A percentile compares a stretch with the other conserved stretches of the same genome.
Evolutionary conservation across 2,888 invertebrate genomes (phyloP).

Genomic region (Pandemis heparana): DNA sequence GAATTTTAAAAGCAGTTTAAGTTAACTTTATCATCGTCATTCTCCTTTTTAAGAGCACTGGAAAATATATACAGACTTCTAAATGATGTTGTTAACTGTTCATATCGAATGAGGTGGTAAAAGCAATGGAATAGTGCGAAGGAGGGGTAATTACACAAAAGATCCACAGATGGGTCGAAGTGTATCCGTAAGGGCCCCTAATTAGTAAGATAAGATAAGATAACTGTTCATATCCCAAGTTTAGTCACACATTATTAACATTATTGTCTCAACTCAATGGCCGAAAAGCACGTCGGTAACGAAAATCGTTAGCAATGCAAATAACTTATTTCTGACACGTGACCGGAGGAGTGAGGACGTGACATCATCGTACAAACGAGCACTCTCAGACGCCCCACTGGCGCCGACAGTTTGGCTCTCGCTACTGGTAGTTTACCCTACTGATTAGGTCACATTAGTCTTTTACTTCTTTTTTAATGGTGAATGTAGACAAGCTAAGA

Average conservation of each 20-base stretch:
- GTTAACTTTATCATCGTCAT: neutral
- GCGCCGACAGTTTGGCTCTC: constrained; percentile 56
- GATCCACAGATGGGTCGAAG: no score
- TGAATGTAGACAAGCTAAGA: neutral
- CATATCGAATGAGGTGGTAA: no score
- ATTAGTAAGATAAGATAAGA: no score
- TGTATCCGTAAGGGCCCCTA: no score
- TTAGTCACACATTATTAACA: neutral
- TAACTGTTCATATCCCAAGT: neutral
- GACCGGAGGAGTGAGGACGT: constrained; percentile 50
- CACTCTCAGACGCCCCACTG: constrained; percentile 51
- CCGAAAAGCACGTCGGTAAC: constrained; percentile 6
- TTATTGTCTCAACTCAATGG: neutral
- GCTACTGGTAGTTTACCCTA: constrained; percentile 27
- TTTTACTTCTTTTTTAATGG: neutral
- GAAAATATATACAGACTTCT: neutral
- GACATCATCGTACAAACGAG: constrained; percentile 57
- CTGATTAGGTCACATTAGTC: neutral
- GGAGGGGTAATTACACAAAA: no score
- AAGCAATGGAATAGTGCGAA: no score
- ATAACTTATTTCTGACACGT: constrained; percentile 47
- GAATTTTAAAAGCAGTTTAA: no score
- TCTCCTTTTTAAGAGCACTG: neutral
- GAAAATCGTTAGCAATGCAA: constrained; percentile 8
- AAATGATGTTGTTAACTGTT: neutral